Base-by-base conservation (phyloP, 1,140 invertebrate genomes). In the Drosophila setifemur region DNA sequence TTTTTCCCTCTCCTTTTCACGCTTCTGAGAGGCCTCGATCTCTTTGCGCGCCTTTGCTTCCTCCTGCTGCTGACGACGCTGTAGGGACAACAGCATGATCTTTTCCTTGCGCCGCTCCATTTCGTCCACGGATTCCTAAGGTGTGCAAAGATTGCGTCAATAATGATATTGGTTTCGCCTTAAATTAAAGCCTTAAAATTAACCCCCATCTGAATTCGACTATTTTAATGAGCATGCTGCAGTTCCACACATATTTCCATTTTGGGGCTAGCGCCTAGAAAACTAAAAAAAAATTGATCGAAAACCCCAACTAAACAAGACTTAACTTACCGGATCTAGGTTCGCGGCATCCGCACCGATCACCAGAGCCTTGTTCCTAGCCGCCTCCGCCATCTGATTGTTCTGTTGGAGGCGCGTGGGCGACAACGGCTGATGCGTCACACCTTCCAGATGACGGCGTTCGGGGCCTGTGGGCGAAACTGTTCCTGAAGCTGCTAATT, bases 61-160 rank as follows among this genome's bases (percentile, higher is more conserved):
- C 89, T 98, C 97, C 76, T 97, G 96, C 72, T 97, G 94, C 87
- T 97, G 96, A 78, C 95, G 94, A 83, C 97, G 92, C 90, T 97
- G 96, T 69, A 97, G 90, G 6, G 96, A 98, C 69, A 96, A 90
- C 88, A 97, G 89, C 93, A 98, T 94, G 42, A 98, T 96, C 64
- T 94, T 94, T 85, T 98, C 96, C 86, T 97, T 98, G 83, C 96
- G 97, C 26, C 94, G 93, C 87, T 97, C 96, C 95, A 97, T 97
- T 91, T 97, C 96, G 69, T 97, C 95, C 18, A 96, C 92, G 14
- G 93, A 94, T 74, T 94, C 94, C 88, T 89, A 18, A 16, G 19
- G 0, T 7, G 7, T 2, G 7, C 1, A 37, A n/a, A n/a, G n/a
- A n/a, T n/a, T n/a, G n/a, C n/a, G n/a, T n/a, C n/a, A 18, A 18